Conservation (phyloP, 2,888 invertebrate species). For the Pardosa pseudoannulata region DNA sequence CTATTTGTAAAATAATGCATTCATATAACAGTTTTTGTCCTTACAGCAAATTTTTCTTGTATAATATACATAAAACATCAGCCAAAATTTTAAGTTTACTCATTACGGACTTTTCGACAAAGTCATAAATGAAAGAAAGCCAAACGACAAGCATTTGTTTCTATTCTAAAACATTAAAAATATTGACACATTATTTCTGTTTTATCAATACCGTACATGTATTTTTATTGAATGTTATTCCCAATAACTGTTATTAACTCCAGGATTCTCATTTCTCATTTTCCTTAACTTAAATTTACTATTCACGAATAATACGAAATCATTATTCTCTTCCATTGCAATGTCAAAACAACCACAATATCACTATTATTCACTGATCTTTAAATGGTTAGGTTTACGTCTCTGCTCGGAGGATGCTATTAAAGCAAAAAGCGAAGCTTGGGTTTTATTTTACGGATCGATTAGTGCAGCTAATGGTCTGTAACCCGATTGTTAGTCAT, state of each 20-base stretch:
- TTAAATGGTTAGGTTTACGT: neutral
- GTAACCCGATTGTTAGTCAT: slow-evolving; percentile 13
- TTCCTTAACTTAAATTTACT: neutral
- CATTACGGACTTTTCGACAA: too few species aligned
- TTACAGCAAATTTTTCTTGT: too few species aligned
- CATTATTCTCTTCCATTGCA: neutral
- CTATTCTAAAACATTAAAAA: too few species aligned
- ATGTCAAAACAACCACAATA: neutral
- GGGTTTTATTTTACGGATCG: neutral
- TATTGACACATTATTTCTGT: too few species aligned
- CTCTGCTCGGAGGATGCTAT: neutral
- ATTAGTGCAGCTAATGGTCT: slow-evolving; percentile 7
- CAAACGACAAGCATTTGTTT: too few species aligned
- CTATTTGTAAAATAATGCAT: too few species aligned
- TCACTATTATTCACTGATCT: neutral
- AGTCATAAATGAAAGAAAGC: too few species aligned
- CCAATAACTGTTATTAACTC: neutral
- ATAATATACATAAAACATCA: too few species aligned
- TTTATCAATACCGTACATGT: too few species aligned
- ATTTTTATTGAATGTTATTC: too few species aligned
- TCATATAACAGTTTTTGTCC: too few species aligned
- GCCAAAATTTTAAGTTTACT: too few species aligned
- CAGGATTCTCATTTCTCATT: neutral
- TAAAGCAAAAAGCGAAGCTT: neutral
- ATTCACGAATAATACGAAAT: neutral